These are phyloP conservation scores for Cebus imitator DNA, from an alignment of 2,113 vertebrate species.

Conservation along the genomic window DNA sequence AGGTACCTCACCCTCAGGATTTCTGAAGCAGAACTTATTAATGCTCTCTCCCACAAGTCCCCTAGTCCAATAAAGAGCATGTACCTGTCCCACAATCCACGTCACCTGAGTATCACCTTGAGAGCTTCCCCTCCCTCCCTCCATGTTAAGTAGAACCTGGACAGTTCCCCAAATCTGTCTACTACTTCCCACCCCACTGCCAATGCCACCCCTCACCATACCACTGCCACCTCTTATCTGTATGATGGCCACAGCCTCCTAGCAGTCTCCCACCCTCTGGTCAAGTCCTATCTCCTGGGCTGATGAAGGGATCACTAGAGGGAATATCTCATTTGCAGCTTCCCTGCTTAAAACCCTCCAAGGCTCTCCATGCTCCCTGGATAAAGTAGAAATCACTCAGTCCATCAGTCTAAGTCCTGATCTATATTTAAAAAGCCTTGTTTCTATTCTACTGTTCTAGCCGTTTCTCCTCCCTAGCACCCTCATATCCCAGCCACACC, in stretches of 20 bases:
- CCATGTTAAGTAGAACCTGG: neutral
- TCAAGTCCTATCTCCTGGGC: neutral
- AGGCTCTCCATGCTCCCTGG: neutral
- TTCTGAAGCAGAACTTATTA: neutral
- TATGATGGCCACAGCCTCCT: no score
- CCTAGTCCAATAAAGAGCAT: neutral
- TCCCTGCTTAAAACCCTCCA: neutral
- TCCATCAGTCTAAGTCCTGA: neutral
- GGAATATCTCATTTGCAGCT: neutral
- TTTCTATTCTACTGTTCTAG: neutral
- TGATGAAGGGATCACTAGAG: neutral
- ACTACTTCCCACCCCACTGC: neutral
- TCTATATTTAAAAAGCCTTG: no score
- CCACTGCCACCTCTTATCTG: neutral
- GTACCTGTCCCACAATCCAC: neutral
- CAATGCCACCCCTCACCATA: fast-evolving
- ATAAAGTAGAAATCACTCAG: neutral
- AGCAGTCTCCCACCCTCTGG: neutral
- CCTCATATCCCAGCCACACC: neutral
- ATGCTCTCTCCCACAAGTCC: neutral
- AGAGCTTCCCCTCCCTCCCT: neutral
- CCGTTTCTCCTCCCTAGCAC: neutral
- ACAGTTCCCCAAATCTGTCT: neutral
- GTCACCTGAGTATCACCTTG: neutral
- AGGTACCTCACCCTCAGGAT: neutral